Evolutionary conservation across 2,888 invertebrate genomes (phyloP).

Genomic region (Drosophila lacicola): DNA sequence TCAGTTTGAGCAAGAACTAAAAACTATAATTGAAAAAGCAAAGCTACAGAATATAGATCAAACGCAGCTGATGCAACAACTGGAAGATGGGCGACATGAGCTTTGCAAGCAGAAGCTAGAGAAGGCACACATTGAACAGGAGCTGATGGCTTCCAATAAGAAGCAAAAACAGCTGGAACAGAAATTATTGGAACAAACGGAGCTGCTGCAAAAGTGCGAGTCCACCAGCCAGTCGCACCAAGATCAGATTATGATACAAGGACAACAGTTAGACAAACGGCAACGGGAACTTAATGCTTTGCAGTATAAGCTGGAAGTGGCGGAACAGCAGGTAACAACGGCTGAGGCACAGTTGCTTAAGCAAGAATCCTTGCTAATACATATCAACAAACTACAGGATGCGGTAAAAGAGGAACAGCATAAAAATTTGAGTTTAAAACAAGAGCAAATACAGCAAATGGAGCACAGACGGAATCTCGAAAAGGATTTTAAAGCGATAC

Average conservation of each 20-base stretch:
- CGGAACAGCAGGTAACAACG: not conserved
- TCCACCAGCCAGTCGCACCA: not conserved
- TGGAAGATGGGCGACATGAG: not conserved
- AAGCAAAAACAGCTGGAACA: not conserved
- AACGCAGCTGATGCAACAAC: not conserved
- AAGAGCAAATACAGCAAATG: not conserved
- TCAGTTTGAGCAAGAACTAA: not conserved
- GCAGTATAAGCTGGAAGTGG: not conserved
- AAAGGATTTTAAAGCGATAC: constrained; percentile 4
- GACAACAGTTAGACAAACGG: not conserved
- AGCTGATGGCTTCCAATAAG: not conserved
- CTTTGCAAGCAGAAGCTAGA: not conserved
- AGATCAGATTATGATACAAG: not conserved
- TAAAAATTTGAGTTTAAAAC: not conserved
- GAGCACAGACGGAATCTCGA: not conserved
- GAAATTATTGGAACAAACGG: not conserved
- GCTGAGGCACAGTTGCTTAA: not conserved
- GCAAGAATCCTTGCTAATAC: not conserved
- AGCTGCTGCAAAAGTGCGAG: not conserved
- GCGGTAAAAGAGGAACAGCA: not conserved
- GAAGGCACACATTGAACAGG: not conserved
- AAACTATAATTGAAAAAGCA: not conserved
- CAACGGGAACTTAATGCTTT: not conserved
- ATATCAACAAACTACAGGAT: not conserved
- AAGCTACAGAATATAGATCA: not conserved